phyloP scores from a whole-genome alignment of 2,113 vertebrate species.

The Fukomys damarensis region DNA sequence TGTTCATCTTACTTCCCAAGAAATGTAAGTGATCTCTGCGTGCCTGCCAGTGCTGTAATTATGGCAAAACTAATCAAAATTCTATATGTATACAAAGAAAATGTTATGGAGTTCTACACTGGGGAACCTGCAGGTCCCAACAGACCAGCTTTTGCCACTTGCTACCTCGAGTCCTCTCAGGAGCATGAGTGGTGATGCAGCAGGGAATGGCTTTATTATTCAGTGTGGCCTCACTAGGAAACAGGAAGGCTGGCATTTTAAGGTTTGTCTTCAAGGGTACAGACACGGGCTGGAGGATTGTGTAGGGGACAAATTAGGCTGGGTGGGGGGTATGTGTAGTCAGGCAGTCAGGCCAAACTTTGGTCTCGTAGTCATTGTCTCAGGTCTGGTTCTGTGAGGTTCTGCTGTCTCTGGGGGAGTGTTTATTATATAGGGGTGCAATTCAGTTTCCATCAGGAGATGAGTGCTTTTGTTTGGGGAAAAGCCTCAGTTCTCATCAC shows the following conservation, averaged over 20 bases:
- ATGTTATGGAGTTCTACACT: neutral
- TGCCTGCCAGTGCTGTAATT: neutral
- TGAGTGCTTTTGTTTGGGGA: neutral
- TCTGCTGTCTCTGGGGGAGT: neutral
- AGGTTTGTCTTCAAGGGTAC: neutral
- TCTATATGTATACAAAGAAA: neutral
- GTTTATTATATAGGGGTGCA: neutral
- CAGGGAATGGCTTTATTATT: neutral
- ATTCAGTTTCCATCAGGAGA: neutral
- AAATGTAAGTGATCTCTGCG: neutral
- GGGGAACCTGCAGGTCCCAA: neutral
- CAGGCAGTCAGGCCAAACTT: neutral
- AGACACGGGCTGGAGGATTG: neutral
- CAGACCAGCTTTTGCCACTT: neutral
- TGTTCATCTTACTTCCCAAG: neutral
- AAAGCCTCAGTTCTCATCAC: neutral
- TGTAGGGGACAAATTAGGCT: neutral
- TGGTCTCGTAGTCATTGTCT: neutral
- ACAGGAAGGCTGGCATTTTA: neutral
- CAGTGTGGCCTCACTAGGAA: neutral
- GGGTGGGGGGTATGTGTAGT: neutral
- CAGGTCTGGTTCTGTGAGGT: neutral
- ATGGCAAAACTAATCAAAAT: neutral
- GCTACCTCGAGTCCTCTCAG: neutral
- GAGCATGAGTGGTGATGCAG: neutral